Evolutionary conservation across 2,888 invertebrate genomes (phyloP).

Genomic region (Oligia strigilis): DNA sequence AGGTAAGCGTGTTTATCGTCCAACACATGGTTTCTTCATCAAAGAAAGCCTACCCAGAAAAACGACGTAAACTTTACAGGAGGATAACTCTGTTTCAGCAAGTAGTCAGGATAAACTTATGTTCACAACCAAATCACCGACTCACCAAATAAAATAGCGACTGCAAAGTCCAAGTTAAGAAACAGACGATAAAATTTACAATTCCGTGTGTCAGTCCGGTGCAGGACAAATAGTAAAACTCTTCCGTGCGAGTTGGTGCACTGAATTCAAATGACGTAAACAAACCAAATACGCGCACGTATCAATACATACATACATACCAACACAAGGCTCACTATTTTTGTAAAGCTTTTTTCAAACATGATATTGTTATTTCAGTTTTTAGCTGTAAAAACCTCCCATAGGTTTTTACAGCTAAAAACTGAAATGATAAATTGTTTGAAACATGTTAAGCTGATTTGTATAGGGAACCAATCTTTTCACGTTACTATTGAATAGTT

Average conservation of each 20-base stretch:
- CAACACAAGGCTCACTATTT: conserved; percentile 55
- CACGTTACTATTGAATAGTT: neutral
- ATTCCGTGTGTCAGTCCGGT: conserved; percentile 87
- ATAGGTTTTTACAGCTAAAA: too few relatives aligned
- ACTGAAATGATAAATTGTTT: neutral
- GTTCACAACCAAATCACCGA: conserved; percentile 45
- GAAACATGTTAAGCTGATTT: neutral
- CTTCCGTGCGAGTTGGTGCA: conserved; percentile 80
- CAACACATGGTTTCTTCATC: neutral
- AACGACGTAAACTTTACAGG: neutral
- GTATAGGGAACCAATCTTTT: neutral
- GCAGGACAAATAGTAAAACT: conserved; percentile 88
- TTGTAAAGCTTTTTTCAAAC: conserved; percentile 48
- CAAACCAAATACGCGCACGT: conserved; percentile 77
- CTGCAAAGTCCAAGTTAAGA: conserved; percentile 70
- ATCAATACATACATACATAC: conserved; percentile 66
- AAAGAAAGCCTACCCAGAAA: neutral
- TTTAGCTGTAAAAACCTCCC: conserved; percentile 3
- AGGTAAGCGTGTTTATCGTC: neutral
- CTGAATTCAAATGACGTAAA: conserved; percentile 81
- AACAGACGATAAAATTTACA: conserved; percentile 86
- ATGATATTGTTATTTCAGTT: conserved; percentile 23
- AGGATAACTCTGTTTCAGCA: conserved; percentile 1
- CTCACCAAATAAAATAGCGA: conserved; percentile 44
- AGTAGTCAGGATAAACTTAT: conserved; percentile 20